Percentiles rank a stretch among this genome's conserved stretches.
These are phyloP conservation scores for Odocoileus hemionus DNA, from an alignment of 2,113 vertebrate species.

Conservation along the genomic window DNA sequence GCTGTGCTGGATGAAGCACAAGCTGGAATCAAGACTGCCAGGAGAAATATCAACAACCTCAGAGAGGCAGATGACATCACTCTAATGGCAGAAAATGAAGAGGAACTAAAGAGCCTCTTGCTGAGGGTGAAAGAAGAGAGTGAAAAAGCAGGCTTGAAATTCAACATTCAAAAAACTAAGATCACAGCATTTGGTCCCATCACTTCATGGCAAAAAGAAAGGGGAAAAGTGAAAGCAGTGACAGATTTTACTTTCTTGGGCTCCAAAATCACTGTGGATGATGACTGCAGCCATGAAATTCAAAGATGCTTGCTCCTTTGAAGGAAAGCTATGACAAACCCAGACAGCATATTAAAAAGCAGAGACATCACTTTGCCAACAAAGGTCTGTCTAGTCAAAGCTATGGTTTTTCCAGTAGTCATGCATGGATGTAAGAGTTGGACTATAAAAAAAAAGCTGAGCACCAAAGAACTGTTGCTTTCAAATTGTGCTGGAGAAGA, in stretches of 20 bases:
- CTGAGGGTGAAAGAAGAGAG: not conserved
- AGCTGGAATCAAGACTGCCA: not conserved
- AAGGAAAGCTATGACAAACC: not conserved
- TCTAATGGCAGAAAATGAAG: not conserved
- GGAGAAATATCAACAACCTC: not conserved
- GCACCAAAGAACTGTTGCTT: not conserved
- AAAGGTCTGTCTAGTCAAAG: not conserved
- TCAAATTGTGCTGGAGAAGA: not conserved
- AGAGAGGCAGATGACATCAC: not conserved
- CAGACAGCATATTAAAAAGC: not conserved
- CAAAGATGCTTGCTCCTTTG: not conserved
- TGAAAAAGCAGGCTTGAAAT: not conserved
- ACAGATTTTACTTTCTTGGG: not conserved
- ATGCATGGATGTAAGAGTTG: not conserved
- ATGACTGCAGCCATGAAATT: not conserved
- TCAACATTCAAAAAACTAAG: not conserved
- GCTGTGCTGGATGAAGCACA: not conserved
- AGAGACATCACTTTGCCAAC: not conserved
- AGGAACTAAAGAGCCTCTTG: not conserved
- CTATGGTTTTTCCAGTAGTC: not conserved
- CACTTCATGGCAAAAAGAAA: not conserved
- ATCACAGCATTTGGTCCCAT: not conserved
- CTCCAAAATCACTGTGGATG: not conserved
- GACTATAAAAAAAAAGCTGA: not conserved
- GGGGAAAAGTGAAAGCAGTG: not conserved